Base-by-base conservation (phyloP, 2,113 vertebrate species). In the Oncorhynchus nerka region DNA sequence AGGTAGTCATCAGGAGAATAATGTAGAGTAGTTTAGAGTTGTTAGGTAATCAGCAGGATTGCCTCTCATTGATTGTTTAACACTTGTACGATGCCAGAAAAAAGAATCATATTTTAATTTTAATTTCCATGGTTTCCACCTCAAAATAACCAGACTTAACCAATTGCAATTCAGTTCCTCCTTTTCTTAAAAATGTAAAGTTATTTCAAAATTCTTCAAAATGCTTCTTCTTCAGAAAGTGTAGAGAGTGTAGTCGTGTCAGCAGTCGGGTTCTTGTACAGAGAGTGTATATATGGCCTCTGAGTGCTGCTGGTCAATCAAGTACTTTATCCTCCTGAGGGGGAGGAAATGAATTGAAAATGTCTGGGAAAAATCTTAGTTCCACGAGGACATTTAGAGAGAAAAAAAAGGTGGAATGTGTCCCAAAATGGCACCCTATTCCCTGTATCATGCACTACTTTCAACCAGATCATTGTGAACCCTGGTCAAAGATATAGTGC, bases 281-380 rank as follows among this genome's bases (percentile, higher is more conserved):
- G 67, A 45, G 32, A 68, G 67, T 20, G 67, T 15, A 28, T 5
- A 9, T 32, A 16, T 22, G 68, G 39, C 3, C 20, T 48, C 20
- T 6, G 20, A 24, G 39, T 15, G n/a, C 68, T 22, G n/a, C 39
- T 48, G 89, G 91, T 91, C 92, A 89, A 90, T 91, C 90, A 86
- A 91, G 79, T 83, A 84, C 75, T 86, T 77, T 66, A 55, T 87
- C 92, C 93, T 93, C 90, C 74, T 83, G 92, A 92, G 93, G 73
- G 45, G 3, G 80, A 89, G 82, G 65, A 84, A 92, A 92, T 88
- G 87, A 86, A 84, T 91, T 85, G 90, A 91, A 93, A 95, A 94
- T 91, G 92, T 91, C 89, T 90, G 87, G 89, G 91, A 92, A 92
- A 92, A 89, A 89, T 85, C 89, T 71, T 82, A 69, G 80, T 83